These are phyloP conservation scores for Paratrypauchen microcephalus DNA, from an alignment of 2,797 vertebrate species.

Conservation along the genomic window DNA sequence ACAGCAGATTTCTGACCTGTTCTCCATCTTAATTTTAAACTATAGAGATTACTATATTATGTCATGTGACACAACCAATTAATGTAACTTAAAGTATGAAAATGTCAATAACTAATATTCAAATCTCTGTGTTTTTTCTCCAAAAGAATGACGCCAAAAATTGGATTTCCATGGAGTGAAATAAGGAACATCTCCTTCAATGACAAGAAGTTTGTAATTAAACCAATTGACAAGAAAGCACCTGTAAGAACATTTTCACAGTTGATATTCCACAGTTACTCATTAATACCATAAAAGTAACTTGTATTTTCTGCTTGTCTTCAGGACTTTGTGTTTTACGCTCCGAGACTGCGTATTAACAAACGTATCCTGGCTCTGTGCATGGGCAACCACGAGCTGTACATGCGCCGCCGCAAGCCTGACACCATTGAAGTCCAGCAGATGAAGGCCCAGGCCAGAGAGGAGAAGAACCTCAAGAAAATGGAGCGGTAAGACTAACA, in stretches of 20 bases:
- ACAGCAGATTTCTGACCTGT: too few relatives aligned
- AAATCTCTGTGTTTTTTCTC: conserved; percentile 22
- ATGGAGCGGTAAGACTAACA: conserved; percentile 86
- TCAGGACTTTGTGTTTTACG: conserved; percentile 98
- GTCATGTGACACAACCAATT: too few relatives aligned
- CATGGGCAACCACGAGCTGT: conserved; percentile 98
- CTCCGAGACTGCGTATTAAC: conserved; percentile 94
- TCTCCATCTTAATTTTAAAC: too few relatives aligned
- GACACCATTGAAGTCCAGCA: conserved; percentile 98
- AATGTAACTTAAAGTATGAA: background rate
- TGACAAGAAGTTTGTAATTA: conserved; percentile 99
- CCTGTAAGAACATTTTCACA: conserved; percentile 80
- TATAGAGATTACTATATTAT: too few relatives aligned
- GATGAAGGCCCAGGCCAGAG: conserved; percentile 97
- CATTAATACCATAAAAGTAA: background rate
- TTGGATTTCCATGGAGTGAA: conserved; percentile 98
- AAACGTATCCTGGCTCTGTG: conserved; percentile 94
- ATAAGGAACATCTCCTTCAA: conserved; percentile 98
- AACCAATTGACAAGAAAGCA: conserved; percentile 98
- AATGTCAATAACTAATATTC: background rate
- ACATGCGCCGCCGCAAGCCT: conserved; percentile 94
- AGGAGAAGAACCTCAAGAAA: conserved; percentile 97
- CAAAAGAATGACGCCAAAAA: conserved; percentile 94
- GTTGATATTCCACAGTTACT: background rate
- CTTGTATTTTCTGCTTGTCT: background rate